A percentile compares a stretch with the other conserved stretches of the same genome.
Evolutionary conservation across 2,113 vertebrate species (phyloP).

Genomic region (Anolis carolinensis): DNA sequence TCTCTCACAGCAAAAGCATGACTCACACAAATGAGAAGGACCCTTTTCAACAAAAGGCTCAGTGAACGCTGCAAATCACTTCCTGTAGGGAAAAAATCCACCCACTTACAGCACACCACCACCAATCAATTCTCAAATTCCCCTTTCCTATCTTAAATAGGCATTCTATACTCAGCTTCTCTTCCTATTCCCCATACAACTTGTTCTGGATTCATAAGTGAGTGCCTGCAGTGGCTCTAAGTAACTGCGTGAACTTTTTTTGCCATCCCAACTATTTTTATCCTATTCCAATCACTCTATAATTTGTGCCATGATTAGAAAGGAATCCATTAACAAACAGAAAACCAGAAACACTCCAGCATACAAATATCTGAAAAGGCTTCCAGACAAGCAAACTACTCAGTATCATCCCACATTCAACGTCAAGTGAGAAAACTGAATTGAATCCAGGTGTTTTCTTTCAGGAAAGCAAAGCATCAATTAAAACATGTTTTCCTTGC

Average conservation of each 20-base stretch:
- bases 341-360: not conserved
- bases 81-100: constrained; percentile 90
- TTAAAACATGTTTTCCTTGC: constrained; percentile 59
- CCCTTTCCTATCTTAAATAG: constrained; percentile 77
- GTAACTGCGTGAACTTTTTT: constrained; percentile 58
- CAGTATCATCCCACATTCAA: constrained; percentile 1
- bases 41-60: constrained; percentile 99
- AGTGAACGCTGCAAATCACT: constrained; percentile 99
- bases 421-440: constrained; percentile 10
- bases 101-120: constrained; percentile 93
- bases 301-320: constrained; percentile 44
- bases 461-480: constrained; percentile 51
- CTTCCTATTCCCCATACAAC: constrained; percentile 59
- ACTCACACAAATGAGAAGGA: constrained; percentile 97
- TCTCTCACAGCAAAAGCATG: constrained; percentile 95
- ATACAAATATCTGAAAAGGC: constrained; percentile 24
- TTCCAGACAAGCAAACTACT: constrained; percentile 30
- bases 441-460: constrained; percentile 39
- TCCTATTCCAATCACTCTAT: constrained; percentile 41
- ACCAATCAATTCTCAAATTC: constrained; percentile 95
- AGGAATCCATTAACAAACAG: constrained; percentile 40
- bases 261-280: constrained; percentile 27
- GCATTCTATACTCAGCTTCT: constrained; percentile 66
- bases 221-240: constrained; percentile 54
- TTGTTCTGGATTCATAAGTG: constrained; percentile 56